Evolutionary conservation across 2,797 vertebrate genomes (phyloP).

Genomic region (Psittacula derbiana): DNA sequence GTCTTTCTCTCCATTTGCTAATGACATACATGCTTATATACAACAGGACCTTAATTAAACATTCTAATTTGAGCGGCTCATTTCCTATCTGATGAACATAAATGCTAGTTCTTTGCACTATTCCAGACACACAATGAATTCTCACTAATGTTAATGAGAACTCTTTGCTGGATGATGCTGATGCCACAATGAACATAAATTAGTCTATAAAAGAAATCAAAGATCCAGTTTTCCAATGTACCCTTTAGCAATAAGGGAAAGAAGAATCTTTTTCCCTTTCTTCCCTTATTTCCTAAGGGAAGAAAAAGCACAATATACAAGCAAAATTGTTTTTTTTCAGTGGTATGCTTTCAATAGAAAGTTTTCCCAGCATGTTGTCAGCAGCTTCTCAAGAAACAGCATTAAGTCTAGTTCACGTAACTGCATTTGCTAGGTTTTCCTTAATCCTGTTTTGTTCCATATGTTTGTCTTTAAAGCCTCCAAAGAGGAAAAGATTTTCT

Average conservation of each 20-base stretch:
- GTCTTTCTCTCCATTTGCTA: background rate
- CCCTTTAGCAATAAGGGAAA: background rate
- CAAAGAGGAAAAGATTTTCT: background rate
- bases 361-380: background rate
- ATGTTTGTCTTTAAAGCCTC: background rate
- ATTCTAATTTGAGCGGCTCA: background rate
- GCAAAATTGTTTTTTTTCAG: background rate
- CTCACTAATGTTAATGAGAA: background rate
- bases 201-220: background rate
- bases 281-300: background rate
- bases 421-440: background rate
- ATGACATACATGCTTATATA: background rate
- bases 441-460: background rate
- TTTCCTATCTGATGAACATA: background rate
- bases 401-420: background rate
- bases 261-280: background rate
- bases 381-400: conserved; percentile 5
- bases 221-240: background rate
- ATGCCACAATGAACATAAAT: background rate
- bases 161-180: background rate
- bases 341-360: background rate
- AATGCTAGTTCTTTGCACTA: background rate
- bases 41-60: background rate
- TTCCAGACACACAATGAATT: background rate
- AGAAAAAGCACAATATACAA: conserved; percentile 10